These are phyloP conservation scores for Syritta pipiens DNA, from an alignment of 2,888 invertebrate species.

Conservation along the genomic window DNA sequence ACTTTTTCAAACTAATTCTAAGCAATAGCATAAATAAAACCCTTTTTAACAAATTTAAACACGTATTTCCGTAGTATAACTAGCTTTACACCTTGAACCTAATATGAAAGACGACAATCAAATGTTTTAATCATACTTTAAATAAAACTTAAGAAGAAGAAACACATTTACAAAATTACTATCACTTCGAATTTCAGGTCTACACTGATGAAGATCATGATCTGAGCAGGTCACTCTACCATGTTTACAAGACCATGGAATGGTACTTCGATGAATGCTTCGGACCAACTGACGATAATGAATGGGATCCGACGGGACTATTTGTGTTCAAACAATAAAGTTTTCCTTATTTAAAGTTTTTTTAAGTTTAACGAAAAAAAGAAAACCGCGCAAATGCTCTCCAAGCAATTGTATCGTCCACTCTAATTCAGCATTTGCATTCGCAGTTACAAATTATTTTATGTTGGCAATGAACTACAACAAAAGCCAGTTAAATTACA, in stretches of 20 bases:
- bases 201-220: constrained; percentile 93
- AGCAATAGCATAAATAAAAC: too few relatives aligned
- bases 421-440: constrained; percentile 20
- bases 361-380: constrained; percentile 1
- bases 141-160: not conserved
- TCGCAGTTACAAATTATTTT: not conserved
- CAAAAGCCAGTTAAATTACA: constrained; percentile 9
- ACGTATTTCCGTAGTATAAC: too few relatives aligned
- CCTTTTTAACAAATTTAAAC: too few relatives aligned
- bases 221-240: constrained; percentile 86
- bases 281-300: constrained; percentile 85
- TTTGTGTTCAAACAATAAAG: constrained; percentile 80
- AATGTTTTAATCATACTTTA: too few relatives aligned
- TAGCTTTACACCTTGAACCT: too few relatives aligned
- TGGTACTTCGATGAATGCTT: constrained; percentile 92
- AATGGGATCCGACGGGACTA: constrained; percentile 84
- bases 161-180: too few relatives aligned
- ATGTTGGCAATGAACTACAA: constrained; percentile 9
- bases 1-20: too few relatives aligned
- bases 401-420: constrained; percentile 27
- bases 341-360: constrained; percentile 67
- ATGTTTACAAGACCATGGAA: constrained; percentile 91
- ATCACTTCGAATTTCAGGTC: constrained; percentile 82
- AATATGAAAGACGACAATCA: too few relatives aligned
- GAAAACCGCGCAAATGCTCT: constrained; percentile 10